Conservation (phyloP, 2,113 vertebrate species). For the Trachemys scripta region DNA sequence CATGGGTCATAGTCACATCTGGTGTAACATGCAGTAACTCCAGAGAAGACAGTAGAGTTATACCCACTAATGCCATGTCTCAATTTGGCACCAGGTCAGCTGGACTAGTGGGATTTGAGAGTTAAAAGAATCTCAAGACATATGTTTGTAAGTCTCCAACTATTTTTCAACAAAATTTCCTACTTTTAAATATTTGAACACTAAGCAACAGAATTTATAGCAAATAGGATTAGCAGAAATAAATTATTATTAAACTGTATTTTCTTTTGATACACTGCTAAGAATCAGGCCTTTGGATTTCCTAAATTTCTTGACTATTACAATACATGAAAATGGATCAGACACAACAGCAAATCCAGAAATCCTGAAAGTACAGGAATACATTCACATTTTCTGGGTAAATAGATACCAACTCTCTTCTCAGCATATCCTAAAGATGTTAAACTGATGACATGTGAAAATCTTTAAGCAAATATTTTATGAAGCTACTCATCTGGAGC, state of each 20-base stretch:
- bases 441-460: background rate
- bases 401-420: background rate
- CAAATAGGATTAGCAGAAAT: background rate
- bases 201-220: background rate
- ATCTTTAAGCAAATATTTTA: background rate
- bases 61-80: background rate
- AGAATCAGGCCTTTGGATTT: background rate
- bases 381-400: background rate
- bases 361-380: background rate
- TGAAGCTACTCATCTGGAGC: background rate
- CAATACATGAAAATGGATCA: background rate
- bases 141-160: rapidly evolving
- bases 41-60: background rate
- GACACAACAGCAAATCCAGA: background rate
- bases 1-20: background rate
- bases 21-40: background rate
- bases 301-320: background rate
- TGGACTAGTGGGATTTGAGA: background rate
- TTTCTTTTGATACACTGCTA: background rate
- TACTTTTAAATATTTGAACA: background rate
- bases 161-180: background rate
- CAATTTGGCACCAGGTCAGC: background rate
- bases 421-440: background rate
- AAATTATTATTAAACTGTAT: background rate
- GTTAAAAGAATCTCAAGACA: background rate